These are phyloP conservation scores for Galeruca laticollis DNA, from an alignment of 2,888 invertebrate species.

Conservation along the genomic window DNA sequence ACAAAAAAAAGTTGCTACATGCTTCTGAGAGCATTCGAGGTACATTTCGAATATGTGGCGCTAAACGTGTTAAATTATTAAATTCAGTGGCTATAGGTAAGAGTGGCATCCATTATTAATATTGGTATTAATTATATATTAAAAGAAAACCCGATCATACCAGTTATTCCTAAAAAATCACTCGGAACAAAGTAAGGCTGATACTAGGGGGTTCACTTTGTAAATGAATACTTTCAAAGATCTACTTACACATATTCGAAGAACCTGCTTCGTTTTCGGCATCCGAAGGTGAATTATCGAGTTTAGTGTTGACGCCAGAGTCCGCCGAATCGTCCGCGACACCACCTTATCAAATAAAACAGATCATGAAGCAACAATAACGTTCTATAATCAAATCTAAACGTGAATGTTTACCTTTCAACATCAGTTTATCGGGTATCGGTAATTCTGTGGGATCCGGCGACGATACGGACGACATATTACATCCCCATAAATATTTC, in stretches of 20 bases:
- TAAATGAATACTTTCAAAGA: background rate
- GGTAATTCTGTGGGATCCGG: conserved; percentile 65
- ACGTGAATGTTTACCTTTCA: conserved; percentile 55
- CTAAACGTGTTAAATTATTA: too few relatives aligned
- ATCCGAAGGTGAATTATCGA: conserved; percentile 56
- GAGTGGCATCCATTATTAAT: too few relatives aligned
- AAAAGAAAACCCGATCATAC: too few relatives aligned
- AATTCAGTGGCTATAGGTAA: too few relatives aligned
- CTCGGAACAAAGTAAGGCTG: background rate
- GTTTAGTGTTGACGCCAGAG: conserved; percentile 60
- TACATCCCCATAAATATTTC: conserved; percentile 51
- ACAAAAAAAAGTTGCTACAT: too few relatives aligned
- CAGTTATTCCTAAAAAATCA: too few relatives aligned
- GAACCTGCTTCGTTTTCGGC: conserved; percentile 49
- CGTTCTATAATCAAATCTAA: background rate
- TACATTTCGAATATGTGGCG: too few relatives aligned
- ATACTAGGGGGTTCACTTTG: too few relatives aligned
- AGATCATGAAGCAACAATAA: background rate
- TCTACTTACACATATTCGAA: conserved; percentile 43
- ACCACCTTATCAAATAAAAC: conserved; percentile 32
- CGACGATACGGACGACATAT: conserved; percentile 52
- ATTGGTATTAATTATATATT: too few relatives aligned
- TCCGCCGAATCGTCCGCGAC: conserved; percentile 61
- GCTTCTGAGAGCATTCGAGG: too few relatives aligned
- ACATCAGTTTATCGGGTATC: conserved; percentile 64